phyloP scores from a whole-genome alignment of 2,797 vertebrate species.

The Mycteria americana region DNA sequence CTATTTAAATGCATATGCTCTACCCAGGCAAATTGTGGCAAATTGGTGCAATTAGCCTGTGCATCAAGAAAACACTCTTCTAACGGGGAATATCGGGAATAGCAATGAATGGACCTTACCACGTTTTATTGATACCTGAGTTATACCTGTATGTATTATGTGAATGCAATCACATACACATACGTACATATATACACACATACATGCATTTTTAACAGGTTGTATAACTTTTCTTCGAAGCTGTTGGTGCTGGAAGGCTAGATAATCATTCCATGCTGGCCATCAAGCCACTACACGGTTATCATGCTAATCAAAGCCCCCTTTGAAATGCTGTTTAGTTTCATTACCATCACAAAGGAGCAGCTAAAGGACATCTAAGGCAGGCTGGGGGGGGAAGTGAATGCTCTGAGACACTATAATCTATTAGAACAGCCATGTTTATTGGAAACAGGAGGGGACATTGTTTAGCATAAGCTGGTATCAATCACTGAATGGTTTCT shows the following conservation, averaged over 20 bases:
- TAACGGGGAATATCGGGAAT: neutral
- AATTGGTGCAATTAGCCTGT: conserved; percentile 24
- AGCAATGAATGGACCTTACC: neutral
- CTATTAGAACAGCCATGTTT: conserved; percentile 54
- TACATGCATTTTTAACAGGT: neutral
- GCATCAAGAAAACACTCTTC: neutral
- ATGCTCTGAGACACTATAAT: conserved; percentile 48
- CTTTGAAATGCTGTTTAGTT: conserved; percentile 55
- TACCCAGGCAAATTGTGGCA: conserved; percentile 11
- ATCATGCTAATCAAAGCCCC: conserved; percentile 61
- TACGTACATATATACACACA: neutral
- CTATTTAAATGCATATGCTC: neutral
- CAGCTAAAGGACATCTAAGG: conserved; percentile 53
- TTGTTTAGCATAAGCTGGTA: conserved; percentile 49
- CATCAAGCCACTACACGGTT: conserved; percentile 28
- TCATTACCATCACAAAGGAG: conserved; percentile 62
- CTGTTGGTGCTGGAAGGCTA: conserved; percentile 17
- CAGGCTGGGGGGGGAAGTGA: neutral
- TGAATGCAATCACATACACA: neutral
- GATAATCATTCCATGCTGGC: conserved; percentile 9
- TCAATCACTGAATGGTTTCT: conserved; percentile 28
- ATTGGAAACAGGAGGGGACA: conserved; percentile 46
- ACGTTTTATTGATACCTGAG: neutral
- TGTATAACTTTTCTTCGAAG: neutral
- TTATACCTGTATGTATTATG: neutral